These are phyloP conservation scores for Dinocampus coccinellae DNA, from an alignment of 2,888 invertebrate species.

Conservation along the genomic window DNA sequence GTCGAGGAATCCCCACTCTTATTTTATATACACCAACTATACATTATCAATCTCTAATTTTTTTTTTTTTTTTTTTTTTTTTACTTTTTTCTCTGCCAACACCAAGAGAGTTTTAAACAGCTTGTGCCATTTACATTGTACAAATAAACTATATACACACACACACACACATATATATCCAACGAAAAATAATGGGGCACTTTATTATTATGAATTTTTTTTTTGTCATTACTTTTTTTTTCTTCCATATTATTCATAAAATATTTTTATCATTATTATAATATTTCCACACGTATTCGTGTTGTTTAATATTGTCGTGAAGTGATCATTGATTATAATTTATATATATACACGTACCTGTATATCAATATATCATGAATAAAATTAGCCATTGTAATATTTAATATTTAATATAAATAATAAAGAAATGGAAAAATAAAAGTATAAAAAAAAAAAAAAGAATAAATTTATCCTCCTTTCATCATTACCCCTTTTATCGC, in stretches of 20 bases:
- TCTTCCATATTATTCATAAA: slow-evolving; percentile 19
- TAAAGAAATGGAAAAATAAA: too few species aligned
- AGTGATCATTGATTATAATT: slow-evolving; percentile 6
- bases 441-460: too few species aligned
- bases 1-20: slow-evolving; percentile 30
- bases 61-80: too few species aligned
- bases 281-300: slow-evolving; percentile 33
- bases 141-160: slow-evolving; percentile 24
- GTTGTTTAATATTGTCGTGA: not conserved
- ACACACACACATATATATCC: too few species aligned
- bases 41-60: too few species aligned
- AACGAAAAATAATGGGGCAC: slow-evolving; percentile 31
- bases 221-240: too few species aligned
- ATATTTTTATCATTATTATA: slow-evolving; percentile 35
- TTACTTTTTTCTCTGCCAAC: slow-evolving; percentile 9
- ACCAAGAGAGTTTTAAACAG: slow-evolving; percentile 19
- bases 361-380: not conserved
- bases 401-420: not conserved
- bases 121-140: not conserved
- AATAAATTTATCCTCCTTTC: too few species aligned
- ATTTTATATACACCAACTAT: not conserved
- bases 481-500: too few species aligned
- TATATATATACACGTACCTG: not conserved
- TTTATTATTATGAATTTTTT: slow-evolving; percentile 35
- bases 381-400: not conserved